A percentile compares a stretch with the other conserved stretches of the same genome.
Conservation (phyloP, 2,797 vertebrate species). For the Acanthurus lineatus region DNA sequence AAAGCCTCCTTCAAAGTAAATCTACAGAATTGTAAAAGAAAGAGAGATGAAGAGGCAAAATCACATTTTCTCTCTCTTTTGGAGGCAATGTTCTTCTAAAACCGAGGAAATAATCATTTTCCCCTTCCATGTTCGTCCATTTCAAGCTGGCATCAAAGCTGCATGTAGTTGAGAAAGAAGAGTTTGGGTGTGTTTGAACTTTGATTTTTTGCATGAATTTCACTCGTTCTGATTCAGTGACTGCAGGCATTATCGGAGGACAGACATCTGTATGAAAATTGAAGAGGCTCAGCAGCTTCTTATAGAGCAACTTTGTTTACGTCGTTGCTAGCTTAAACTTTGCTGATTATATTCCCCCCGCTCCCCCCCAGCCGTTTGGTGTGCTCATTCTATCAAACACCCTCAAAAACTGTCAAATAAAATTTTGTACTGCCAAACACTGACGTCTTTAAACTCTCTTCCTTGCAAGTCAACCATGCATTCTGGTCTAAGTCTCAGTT, state of each 20-base stretch:
- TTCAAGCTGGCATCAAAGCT: slow-evolving; percentile 62
- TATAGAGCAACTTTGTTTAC: slow-evolving; percentile 56
- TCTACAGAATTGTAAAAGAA: slow-evolving; percentile 52
- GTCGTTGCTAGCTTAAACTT: slow-evolving; percentile 17
- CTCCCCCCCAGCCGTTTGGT: slow-evolving; percentile 25
- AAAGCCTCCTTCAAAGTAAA: slow-evolving; percentile 58
- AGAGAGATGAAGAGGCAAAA: slow-evolving; percentile 52
- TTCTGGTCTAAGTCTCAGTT: slow-evolving; percentile 7
- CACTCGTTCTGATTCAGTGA: background rate
- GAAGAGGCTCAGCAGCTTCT: slow-evolving; percentile 43
- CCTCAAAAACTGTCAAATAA: slow-evolving; percentile 46
- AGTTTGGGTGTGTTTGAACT: slow-evolving; percentile 41
- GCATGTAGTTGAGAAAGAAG: slow-evolving; percentile 27
- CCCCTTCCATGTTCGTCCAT: slow-evolving; percentile 44
- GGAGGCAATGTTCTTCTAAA: slow-evolving; percentile 20
- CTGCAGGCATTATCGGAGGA: slow-evolving; percentile 36
- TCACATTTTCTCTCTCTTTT: slow-evolving; percentile 43
- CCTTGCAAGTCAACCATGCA: slow-evolving; percentile 17
- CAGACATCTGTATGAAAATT: background rate
- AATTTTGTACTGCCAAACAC: slow-evolving; percentile 42
- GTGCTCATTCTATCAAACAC: slow-evolving; percentile 66
- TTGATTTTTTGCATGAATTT: slow-evolving; percentile 44
- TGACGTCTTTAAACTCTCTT: slow-evolving; percentile 40
- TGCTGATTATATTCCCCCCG: background rate
- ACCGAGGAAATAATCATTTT: slow-evolving; percentile 58